Evolutionary conservation across 2,113 vertebrate genomes (phyloP), one percentile per base, ranked within the genome.

Genomic region (Odocoileus virginianus): DNA sequence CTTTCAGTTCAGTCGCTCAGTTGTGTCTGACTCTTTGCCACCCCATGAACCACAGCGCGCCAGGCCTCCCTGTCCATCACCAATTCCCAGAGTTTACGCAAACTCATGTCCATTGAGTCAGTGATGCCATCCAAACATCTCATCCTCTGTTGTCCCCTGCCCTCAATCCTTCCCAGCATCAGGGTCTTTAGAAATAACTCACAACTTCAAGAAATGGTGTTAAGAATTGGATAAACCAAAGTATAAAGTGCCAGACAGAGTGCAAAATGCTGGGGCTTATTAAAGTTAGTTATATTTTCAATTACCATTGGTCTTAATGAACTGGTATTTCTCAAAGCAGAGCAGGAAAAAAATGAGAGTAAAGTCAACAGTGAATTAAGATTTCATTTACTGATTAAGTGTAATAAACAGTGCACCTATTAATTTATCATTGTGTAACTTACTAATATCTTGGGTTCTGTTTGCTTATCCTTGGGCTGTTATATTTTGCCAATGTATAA

Each of bases 351-450:
- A 87, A 90, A 61, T 87, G 10, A 94, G 50, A 57, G 82, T 30
- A 60, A 96, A 90, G 86, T 95, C 57, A 98, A 95, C 25, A 87
- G 61, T 91, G 25, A 97, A 84, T 93, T 92, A 91, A 97, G 43
- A 96, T 95, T 93, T 89, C 6, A 94, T 76, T 96, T 97, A 82
- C 61, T 94, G 55, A 93, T 95, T 91, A 97, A 91, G 33, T 43
- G 71, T 91, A 97, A 96, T 89, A 94, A 97, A 76, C 2, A 83
- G 10, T 83, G 4, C 1, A 54, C 2, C 27, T 91, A 57, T 91
- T 94, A 95, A 88, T 96, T 92, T 92, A 82, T 57, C 10, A 60
- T 88, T 89, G 82, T 23, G 4, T 84, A 81, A 58, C 36, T 81
- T 67, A 60, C 6, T 89, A 43, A 92, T 88, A 87, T 86, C 79